A percentile compares a stretch with the other conserved stretches of the same genome.
phyloP scores from a whole-genome alignment of 2,113 vertebrate genomes.

The Opisthocomus hoazin region DNA sequence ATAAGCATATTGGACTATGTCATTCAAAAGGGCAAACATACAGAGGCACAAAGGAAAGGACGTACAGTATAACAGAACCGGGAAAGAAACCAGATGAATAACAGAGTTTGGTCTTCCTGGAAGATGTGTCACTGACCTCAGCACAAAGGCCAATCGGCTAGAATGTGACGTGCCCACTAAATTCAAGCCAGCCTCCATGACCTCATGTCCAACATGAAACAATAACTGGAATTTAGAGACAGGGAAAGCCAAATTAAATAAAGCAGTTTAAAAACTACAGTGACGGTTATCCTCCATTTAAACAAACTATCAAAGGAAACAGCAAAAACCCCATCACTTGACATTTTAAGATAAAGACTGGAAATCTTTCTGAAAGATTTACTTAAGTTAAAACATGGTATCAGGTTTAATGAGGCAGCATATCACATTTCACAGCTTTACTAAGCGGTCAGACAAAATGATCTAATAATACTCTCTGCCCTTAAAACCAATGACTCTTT shows the following conservation, averaged over 20 bases:
- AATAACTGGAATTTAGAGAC: conserved; percentile 23
- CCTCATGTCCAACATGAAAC: not conserved
- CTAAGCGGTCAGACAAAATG: not conserved
- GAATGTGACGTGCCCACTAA: not conserved
- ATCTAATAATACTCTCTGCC: not conserved
- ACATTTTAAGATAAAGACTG: not conserved
- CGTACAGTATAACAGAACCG: not conserved
- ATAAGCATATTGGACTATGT: not conserved
- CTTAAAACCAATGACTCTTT: not conserved
- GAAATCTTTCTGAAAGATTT: not conserved
- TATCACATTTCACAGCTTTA: not conserved
- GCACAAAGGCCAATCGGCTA: not conserved
- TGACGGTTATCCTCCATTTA: not conserved
- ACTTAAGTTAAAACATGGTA: not conserved
- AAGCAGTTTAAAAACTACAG: not conserved
- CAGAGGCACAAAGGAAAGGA: not conserved
- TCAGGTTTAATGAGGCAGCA: not conserved
- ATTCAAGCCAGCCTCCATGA: conserved; percentile 5
- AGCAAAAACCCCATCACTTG: not conserved
- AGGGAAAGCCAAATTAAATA: conserved; percentile 29
- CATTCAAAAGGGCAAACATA: not conserved
- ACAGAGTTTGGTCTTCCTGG: not conserved
- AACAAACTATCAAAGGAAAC: not conserved
- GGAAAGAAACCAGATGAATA: conserved; percentile 17
- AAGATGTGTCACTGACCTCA: conserved; percentile 32